Conservation (phyloP, 37 sponge, comb jelly and placozoan genomes). For the Spongia lamella region DNA sequence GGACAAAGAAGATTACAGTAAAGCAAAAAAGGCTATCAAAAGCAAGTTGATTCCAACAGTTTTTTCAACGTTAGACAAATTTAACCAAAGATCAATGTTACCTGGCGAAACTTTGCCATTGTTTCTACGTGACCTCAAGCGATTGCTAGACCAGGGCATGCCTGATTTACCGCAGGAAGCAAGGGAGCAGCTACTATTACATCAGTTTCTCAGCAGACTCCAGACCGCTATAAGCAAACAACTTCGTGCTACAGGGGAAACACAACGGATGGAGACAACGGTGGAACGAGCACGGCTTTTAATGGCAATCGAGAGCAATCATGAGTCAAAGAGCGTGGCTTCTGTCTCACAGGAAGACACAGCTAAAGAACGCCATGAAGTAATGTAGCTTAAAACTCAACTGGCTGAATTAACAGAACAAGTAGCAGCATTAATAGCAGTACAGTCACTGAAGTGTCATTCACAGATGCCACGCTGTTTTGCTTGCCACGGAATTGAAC, state of each 20-base stretch:
- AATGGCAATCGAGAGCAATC: neutral
- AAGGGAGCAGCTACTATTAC: neutral
- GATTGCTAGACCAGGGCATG: neutral
- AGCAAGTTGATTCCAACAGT: neutral
- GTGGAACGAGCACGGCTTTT: neutral
- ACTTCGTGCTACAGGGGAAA: neutral
- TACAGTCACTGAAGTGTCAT: no score
- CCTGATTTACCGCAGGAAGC: neutral
- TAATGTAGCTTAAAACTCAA: no score
- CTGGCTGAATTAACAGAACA: no score
- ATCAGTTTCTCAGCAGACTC: neutral
- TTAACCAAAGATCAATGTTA: neutral
- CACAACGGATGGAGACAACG: neutral
- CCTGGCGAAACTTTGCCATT: neutral
- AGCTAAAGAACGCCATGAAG: no score
- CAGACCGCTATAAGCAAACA: neutral
- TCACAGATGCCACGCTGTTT: no score
- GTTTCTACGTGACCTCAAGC: neutral
- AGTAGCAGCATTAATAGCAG: no score
- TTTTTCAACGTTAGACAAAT: neutral
- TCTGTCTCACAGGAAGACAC: no score
- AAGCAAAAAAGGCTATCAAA: neutral
- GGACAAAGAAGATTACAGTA: neutral
- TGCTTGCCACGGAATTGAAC: no score
- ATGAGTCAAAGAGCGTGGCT: no score